A percentile compares a stretch with the other conserved stretches of the same genome.
Evolutionary conservation across 2,797 vertebrate species (phyloP).

Genomic region (Sphenopsis melanotis): DNA sequence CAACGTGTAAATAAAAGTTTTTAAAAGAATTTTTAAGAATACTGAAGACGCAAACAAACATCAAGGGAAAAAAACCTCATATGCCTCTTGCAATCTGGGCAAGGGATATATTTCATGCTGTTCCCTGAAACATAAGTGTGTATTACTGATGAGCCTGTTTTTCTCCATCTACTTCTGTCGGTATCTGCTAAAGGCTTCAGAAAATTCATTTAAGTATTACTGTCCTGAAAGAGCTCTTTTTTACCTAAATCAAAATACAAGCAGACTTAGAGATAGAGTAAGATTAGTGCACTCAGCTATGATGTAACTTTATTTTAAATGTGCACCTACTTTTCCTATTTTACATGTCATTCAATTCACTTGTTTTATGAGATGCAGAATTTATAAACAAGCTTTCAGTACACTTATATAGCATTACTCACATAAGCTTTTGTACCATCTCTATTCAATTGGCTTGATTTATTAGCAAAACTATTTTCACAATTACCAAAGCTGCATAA

Average conservation of each 20-base stretch:
- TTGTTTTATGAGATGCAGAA: accelerated
- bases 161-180: not conserved
- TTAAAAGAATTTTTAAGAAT: not conserved
- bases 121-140: not conserved
- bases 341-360: not conserved
- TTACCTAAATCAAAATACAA: not conserved
- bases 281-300: not conserved
- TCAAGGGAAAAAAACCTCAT: accelerated
- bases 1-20: not conserved
- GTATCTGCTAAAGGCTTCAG: not conserved
- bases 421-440: not conserved
- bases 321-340: not conserved
- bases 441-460: not conserved
- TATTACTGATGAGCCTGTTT: not conserved
- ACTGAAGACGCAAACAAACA: not conserved
- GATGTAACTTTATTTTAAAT: not conserved
- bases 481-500: not conserved
- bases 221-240: not conserved
- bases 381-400: not conserved
- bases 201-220: not conserved
- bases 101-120: not conserved
- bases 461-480: not conserved
- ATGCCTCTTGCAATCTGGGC: not conserved
- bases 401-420: not conserved
- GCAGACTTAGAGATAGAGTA: not conserved